Evolutionary conservation across 2,888 invertebrate genomes (phyloP), one percentile per base, ranked within the genome.

Genomic region (Tortricodes alternella): DNA sequence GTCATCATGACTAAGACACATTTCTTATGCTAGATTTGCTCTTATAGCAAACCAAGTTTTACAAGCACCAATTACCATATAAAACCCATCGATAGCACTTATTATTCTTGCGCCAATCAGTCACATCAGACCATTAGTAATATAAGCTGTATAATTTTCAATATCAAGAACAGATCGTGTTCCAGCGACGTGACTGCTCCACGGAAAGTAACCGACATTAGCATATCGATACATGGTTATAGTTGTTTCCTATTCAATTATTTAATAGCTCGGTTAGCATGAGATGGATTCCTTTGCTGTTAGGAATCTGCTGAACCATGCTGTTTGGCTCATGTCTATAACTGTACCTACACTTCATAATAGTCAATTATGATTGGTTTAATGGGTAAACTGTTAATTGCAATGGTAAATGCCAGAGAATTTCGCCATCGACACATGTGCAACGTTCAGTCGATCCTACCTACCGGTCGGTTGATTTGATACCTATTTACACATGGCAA

Each of bases 121-220:
- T 55, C 41, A 48, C 48, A 41, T 53, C 55, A 34, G 41, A 6
- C 48, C 44, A 50, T 49, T 44, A 50, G 37, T 37, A 16, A n/a
- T 21, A 21, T 23, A 38, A 53, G 21, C 44, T 21, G 44, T 58
- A 53, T 53, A 58, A 51, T 58, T 61, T 63, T 64, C 64, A 71
- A 70, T 72, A 71, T 70, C 66, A 70, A 70, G 68, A 67, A 64
- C 37, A 24, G 21, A 50, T 56, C 56, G 49, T 56, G 56, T 50
- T 37, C 9, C 49, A 23, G 11, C 43, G 50, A 56, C 50, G 56
- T 44, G 56, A 50, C 49, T 34, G 34, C 35, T 41, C 48, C 41
- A 35, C 55, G 48, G 55, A 55, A 55, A 49, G 55, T 44, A 29
- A 49, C 55, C 41, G 27, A 32, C 15, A 49, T 55, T 49, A 55